Base-by-base conservation (phyloP, 2,888 invertebrate genomes). In the Caenorhabditis imperialis region DNA sequence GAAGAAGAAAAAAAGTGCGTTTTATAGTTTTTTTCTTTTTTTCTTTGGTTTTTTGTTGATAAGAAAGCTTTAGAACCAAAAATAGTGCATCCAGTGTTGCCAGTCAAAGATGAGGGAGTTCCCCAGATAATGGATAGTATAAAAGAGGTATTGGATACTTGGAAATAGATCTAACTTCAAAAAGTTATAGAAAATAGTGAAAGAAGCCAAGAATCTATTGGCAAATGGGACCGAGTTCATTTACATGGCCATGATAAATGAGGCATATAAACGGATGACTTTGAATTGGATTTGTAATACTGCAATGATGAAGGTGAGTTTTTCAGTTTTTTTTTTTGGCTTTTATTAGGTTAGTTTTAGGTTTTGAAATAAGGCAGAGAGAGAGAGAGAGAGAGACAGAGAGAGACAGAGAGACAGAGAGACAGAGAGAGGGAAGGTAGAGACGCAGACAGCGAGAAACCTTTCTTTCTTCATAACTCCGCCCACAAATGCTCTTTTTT, bases 201-300 rank as follows among this genome's bases (percentile, higher is more conserved):
- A 40, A 55, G n/a, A 42, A 42, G 6, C 23, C 6, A 18, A 30
- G n/a, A 55, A 12, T 35, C 25, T 14, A 30, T 27, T 23, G 18
- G 16, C 23, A 5, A 35, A n/a, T 1, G 6, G 25, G 12, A 42
- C 61, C 1, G 30, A 57, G 5, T 77, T 81, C 35, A 55, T 78
- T 25, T 79, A 79, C 45, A 57, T 81, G 20, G 70, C 72, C 0
- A 57, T 81, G 51, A 65, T 87, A 22, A 86, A 86, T 54, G 63
- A 79, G 0, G 86, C 86, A 6, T 87, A 85, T 51, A 65, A 80
- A 25, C 76, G 79, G 16, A 55, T 86, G 53, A 87, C 86, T 7
- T 60, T 82, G 12, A 86, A 86, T 55, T 86, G 85, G 82, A 78
- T 86, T 53, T 86, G 86, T 69, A 87, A 86, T 63, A 77, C 79